Base-by-base conservation (phyloP, 2,888 invertebrate genomes). In the Agonopterix alstromeriana region DNA sequence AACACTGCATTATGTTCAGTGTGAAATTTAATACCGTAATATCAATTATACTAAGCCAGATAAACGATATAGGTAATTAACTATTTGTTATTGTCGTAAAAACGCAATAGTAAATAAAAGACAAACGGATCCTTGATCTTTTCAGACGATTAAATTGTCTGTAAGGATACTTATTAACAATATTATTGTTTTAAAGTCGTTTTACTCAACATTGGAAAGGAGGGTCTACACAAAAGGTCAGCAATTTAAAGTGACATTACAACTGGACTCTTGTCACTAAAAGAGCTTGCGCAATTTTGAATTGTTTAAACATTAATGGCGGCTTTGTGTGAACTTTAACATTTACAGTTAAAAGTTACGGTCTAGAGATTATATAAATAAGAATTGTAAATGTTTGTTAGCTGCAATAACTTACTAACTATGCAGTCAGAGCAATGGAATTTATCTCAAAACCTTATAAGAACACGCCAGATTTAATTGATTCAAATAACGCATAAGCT, bases 91-190 rank as follows among this genome's bases (percentile, higher is more conserved):
- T 27, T 27, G 27, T 5, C 5, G 27, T 27, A 27, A 27, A 27
- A 27, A 27, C 27, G 5, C 27, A 27, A 7, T 5, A 27, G 27
- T 27, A 12, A 42, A 42, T 42, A 14, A 42, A 12, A 10, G 8
- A 10, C 38, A 38, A n/a, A 38, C 4, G 9, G 4, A 42, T 58
- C 78, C 79, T 78, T 82, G 81, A 77, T 70, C 74, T 82, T 79
- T 78, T 51, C 55, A 66, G 54, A 62, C 64, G 57, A 61, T 65
- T 66, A 58, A 58, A 57, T 55, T 54, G 49, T 48, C 12, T 35
- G 48, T 60, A 74, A 75, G 71, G 69, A 70, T 70, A 69, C 49
- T 61, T 63, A 65, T 72, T 69, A 68, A 51, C 54, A 51, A 54
- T 53, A 56, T 56, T 51, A 52, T 53, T 44, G 48, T 36, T 35